These are phyloP conservation scores for Pseudococcus viburni DNA, from an alignment of 2,888 invertebrate species.

Conservation along the genomic window DNA sequence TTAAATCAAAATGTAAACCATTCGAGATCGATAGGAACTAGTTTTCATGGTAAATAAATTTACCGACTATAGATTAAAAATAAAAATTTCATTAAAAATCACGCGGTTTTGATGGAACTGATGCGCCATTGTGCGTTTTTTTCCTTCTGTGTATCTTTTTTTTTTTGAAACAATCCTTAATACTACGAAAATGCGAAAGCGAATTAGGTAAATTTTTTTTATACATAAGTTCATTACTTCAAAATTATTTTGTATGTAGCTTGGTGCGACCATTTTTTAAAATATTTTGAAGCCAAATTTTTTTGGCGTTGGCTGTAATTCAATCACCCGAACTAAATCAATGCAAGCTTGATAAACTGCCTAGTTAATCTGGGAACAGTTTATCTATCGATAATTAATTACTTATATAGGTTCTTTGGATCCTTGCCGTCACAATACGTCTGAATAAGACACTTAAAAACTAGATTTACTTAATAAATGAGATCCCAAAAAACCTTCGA, in stretches of 20 bases:
- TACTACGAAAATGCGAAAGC: slow-evolving; percentile 41
- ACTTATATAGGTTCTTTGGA: slow-evolving; percentile 57
- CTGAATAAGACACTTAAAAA: slow-evolving; percentile 53
- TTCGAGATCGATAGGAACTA: slow-evolving; percentile 58
- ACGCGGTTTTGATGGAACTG: slow-evolving; percentile 49
- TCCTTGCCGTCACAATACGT: slow-evolving; percentile 55
- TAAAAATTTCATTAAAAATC: slow-evolving; percentile 6
- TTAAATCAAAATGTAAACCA: slow-evolving; percentile 55
- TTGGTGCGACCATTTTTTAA: slow-evolving; percentile 6
- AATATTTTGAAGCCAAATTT: background rate
- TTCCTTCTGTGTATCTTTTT: background rate
- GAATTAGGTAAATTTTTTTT: background rate
- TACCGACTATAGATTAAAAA: slow-evolving; percentile 57
- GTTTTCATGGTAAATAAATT: slow-evolving; percentile 54
- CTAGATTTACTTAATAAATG: slow-evolving; percentile 56
- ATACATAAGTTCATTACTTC: background rate
- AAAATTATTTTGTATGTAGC: background rate
- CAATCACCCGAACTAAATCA: slow-evolving; percentile 9
- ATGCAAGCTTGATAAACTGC: slow-evolving; percentile 54
- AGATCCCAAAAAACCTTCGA: slow-evolving; percentile 57
- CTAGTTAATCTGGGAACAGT: slow-evolving; percentile 57
- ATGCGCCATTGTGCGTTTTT: slow-evolving; percentile 46
- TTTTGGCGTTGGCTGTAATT: background rate
- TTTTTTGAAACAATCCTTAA: slow-evolving; percentile 13
- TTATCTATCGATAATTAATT: slow-evolving; percentile 53